Evolutionary conservation across 2,113 vertebrate genomes (phyloP).

Genomic region (Garra rufa): DNA sequence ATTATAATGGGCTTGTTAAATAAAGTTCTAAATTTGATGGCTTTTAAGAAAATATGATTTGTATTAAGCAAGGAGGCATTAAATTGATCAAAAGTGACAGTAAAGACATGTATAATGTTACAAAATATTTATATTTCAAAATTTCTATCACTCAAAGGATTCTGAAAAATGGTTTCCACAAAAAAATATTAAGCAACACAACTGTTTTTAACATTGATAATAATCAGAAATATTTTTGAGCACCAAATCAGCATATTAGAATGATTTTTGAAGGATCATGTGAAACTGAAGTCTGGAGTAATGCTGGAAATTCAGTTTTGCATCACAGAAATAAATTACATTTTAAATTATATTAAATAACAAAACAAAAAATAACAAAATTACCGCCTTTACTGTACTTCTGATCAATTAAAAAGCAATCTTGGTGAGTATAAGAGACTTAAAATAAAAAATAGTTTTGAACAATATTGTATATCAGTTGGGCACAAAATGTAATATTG

Average conservation of each 20-base stretch:
- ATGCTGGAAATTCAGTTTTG: not conserved
- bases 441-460: not conserved
- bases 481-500: not conserved
- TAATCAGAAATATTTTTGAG: not conserved
- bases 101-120: not conserved
- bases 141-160: not conserved
- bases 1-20: not conserved
- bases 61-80: not conserved
- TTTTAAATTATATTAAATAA: not conserved
- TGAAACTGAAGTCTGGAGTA: not conserved
- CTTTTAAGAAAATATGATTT: not conserved
- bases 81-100: not conserved
- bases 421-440: not conserved
- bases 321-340: not conserved
- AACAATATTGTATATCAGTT: not conserved
- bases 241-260: not conserved
- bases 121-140: not conserved
- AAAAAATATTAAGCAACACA: not conserved
- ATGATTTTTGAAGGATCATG: not conserved
- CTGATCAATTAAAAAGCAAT: not conserved
- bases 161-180: not conserved
- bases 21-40: not conserved
- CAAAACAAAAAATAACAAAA: not conserved
- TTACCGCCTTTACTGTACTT: not conserved
- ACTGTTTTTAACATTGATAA: not conserved